Percentiles rank a stretch among this genome's conserved stretches.
phyloP scores from a whole-genome alignment of 2,113 vertebrate genomes.

The Amia ocellicauda region DNA sequence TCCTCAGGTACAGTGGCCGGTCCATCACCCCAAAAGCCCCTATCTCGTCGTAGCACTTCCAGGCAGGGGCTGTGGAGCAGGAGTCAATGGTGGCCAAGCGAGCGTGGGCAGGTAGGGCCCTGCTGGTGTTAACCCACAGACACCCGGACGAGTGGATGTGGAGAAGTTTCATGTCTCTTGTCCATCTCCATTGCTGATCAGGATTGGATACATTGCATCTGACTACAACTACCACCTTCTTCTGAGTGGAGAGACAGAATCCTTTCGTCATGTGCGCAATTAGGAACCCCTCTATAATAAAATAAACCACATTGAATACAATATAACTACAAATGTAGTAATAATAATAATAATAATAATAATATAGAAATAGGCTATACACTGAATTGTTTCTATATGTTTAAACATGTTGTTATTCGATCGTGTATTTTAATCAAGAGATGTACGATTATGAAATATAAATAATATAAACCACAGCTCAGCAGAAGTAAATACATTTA shows the following conservation, averaged over 20 bases:
- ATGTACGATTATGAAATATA: no score
- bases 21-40: constrained; percentile 69
- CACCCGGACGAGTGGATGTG: constrained; percentile 63
- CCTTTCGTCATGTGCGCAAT: constrained; percentile 67
- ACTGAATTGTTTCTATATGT: neutral
- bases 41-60: constrained; percentile 67
- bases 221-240: constrained; percentile 51
- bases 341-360: neutral
- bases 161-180: constrained; percentile 57
- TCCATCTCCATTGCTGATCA: constrained; percentile 80
- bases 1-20: constrained; percentile 71
- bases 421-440: no score
- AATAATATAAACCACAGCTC: no score
- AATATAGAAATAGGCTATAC: constrained; percentile 6
- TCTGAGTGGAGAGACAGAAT: constrained; percentile 63
- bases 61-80: constrained; percentile 69
- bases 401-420: no score
- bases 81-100: constrained; percentile 41
- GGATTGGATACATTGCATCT: constrained; percentile 61
- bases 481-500: no score
- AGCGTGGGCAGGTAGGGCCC: constrained; percentile 43
- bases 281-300: constrained; percentile 75
- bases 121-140: constrained; percentile 60
- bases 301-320: neutral
- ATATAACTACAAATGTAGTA: neutral